Conservation (phyloP, 2,888 invertebrate species). For the Volucella inflata region DNA sequence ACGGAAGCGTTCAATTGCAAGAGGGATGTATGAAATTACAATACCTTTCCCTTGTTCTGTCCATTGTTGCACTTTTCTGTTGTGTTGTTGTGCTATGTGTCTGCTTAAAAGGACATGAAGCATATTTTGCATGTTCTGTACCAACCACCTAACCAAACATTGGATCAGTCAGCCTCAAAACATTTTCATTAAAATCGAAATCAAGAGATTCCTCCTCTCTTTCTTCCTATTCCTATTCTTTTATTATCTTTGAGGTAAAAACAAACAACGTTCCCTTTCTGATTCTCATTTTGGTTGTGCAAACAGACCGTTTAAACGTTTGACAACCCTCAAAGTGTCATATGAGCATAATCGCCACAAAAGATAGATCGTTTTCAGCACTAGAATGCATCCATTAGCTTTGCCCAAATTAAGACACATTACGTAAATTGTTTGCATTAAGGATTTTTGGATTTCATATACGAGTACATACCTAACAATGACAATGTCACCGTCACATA, state of each 20-base stretch:
- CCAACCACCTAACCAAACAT: slow-evolving; percentile 73
- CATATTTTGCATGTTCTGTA: slow-evolving; percentile 71
- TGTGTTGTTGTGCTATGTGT: slow-evolving; percentile 28
- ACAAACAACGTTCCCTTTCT: slow-evolving; percentile 62
- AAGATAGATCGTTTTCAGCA: slow-evolving; percentile 68
- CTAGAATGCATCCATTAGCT: slow-evolving; percentile 64
- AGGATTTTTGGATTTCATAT: slow-evolving; percentile 73
- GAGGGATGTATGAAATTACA: slow-evolving; percentile 75
- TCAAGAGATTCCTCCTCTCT: slow-evolving; percentile 37
- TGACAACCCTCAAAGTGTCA: slow-evolving; percentile 74
- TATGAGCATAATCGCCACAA: slow-evolving; percentile 73
- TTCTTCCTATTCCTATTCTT: background rate
- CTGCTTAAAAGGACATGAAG: slow-evolving; percentile 58
- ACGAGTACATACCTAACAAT: slow-evolving; percentile 14
- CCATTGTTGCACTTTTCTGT: slow-evolving; percentile 71
- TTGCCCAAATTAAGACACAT: slow-evolving; percentile 67
- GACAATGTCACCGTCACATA: background rate
- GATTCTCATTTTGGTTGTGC: slow-evolving; percentile 48
- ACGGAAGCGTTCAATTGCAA: slow-evolving; percentile 78
- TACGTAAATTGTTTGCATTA: slow-evolving; percentile 75
- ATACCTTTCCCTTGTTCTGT: slow-evolving; percentile 31
- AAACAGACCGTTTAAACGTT: slow-evolving; percentile 48
- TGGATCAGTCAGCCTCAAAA: slow-evolving; percentile 10
- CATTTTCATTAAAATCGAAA: slow-evolving; percentile 7
- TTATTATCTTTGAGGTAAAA: slow-evolving; percentile 68